Evolutionary conservation across 2,113 vertebrate genomes (phyloP).

Genomic region (Ailurus styani): DNA sequence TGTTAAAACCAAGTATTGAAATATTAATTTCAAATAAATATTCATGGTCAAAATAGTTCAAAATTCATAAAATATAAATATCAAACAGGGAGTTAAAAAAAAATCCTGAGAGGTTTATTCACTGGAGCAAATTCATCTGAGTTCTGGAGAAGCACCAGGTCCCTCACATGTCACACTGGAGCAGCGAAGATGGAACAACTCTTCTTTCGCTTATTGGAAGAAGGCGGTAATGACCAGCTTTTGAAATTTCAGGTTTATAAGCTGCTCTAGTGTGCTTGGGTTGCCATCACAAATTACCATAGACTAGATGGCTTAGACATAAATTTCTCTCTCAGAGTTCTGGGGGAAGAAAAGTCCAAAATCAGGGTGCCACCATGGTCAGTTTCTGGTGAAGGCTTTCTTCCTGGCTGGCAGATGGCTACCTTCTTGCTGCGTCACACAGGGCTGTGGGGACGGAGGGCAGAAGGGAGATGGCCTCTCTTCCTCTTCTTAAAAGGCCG

Average conservation of each 20-base stretch:
- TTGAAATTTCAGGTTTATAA: background rate
- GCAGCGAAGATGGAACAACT: background rate
- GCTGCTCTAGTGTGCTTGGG: background rate
- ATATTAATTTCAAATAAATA: constrained; percentile 19
- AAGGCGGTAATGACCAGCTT: background rate
- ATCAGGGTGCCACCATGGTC: background rate
- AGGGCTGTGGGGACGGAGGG: too few species aligned
- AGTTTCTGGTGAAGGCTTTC: background rate
- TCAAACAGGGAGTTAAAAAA: background rate
- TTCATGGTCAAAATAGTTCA: background rate
- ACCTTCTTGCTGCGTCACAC: background rate
- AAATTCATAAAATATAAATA: constrained; percentile 35
- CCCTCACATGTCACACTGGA: background rate
- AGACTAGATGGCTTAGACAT: background rate
- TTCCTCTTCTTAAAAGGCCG: background rate
- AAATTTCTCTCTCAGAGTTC: background rate
- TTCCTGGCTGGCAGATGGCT: background rate
- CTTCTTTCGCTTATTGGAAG: background rate
- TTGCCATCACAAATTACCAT: background rate
- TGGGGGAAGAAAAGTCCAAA: background rate
- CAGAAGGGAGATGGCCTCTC: background rate
- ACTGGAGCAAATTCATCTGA: background rate
- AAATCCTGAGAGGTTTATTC: background rate
- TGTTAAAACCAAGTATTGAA: background rate
- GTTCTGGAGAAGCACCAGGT: background rate